These are phyloP conservation scores for Platyura marginata DNA, from an alignment of 1,140 invertebrate species.

Conservation along the genomic window DNA sequence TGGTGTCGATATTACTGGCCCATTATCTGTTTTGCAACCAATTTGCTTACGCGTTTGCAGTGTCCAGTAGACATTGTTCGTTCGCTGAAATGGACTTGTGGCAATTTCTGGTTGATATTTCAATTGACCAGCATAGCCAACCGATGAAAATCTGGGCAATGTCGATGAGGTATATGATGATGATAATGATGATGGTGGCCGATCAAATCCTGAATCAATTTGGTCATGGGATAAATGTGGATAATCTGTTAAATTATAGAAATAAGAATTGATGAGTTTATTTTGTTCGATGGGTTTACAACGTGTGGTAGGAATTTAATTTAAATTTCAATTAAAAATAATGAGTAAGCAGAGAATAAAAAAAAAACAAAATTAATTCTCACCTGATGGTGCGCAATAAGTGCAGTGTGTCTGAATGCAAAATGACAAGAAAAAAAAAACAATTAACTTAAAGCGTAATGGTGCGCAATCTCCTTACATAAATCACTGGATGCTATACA, in stretches of 20 bases:
- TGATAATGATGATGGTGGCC: constrained; percentile 1
- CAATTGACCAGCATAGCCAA: neutral
- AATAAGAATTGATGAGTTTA: no score
- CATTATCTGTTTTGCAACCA: neutral
- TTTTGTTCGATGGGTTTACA: no score
- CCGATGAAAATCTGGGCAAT: neutral
- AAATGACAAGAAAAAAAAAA: no score
- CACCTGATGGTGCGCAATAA: no score
- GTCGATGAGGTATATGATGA: neutral
- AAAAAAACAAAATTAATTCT: no score
- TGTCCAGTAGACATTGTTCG: constrained; percentile 23
- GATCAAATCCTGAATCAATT: neutral
- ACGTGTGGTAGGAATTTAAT: no score
- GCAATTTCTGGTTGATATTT: neutral
- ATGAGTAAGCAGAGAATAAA: no score
- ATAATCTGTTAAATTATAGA: constrained; percentile 31
- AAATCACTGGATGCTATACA: no score
- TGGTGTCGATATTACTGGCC: neutral
- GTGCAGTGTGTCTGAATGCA: no score
- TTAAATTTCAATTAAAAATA: no score
- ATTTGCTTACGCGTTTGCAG: constrained; percentile 18
- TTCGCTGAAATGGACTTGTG: constrained; percentile 15
- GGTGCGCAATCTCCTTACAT: no score
- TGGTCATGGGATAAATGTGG: constrained; percentile 30
- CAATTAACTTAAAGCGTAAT: no score